These are phyloP conservation scores for Argyrosomus japonicus DNA, from an alignment of 2,113 vertebrate species.

Conservation along the genomic window DNA sequence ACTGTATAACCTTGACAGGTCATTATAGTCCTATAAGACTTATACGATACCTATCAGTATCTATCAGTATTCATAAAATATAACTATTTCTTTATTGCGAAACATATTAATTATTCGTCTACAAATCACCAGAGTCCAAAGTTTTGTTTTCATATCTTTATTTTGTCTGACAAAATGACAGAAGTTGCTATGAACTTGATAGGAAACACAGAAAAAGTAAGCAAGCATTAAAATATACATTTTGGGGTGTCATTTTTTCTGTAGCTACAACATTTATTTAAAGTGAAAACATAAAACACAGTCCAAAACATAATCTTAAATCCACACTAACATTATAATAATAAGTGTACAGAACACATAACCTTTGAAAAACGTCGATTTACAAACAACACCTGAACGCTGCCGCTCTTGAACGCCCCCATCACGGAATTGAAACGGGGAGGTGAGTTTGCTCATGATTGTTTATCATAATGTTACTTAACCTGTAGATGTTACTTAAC, in stretches of 20 bases:
- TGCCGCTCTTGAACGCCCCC: conserved; percentile 43
- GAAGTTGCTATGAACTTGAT: background rate
- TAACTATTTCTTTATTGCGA: background rate
- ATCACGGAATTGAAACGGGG: background rate
- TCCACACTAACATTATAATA: background rate
- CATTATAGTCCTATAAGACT: too few relatives aligned
- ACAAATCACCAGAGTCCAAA: background rate
- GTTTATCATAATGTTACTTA: background rate
- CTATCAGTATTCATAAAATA: background rate
- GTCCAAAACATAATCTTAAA: background rate
- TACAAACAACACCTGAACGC: conserved; percentile 22
- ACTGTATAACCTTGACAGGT: background rate
- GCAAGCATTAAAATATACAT: background rate
- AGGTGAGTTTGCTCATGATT: conserved; percentile 9
- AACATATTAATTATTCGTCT: background rate
- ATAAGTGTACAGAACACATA: too few relatives aligned
- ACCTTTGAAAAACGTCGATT: background rate
- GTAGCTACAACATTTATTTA: background rate
- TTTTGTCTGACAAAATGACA: background rate
- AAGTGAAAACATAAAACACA: background rate
- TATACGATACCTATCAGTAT: background rate
- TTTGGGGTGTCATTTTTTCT: background rate
- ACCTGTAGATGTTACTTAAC: too few relatives aligned
- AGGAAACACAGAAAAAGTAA: background rate
- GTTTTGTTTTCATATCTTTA: background rate